Evolutionary conservation across 1,140 invertebrate genomes (phyloP).

Genomic region (Maconellicoccus hirsutus): DNA sequence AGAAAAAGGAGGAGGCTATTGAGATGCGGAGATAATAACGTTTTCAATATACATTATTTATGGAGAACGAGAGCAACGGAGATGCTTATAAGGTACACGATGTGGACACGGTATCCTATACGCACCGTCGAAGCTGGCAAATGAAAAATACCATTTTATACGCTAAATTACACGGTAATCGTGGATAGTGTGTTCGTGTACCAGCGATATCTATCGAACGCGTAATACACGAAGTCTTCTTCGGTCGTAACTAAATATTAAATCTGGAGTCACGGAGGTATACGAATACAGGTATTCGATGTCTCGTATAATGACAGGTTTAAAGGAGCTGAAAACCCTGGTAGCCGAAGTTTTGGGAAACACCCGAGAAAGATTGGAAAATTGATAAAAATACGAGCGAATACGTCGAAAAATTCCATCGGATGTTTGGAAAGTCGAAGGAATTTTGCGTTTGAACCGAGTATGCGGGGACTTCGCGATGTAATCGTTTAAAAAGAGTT

Average conservation of each 20-base stretch:
- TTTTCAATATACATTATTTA: background rate
- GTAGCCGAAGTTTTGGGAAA: background rate
- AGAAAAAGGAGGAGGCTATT: too few species aligned
- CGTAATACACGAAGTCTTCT: background rate
- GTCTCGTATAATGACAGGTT: background rate
- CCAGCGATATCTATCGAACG: too few species aligned
- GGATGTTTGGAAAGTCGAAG: background rate
- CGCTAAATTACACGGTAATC: background rate
- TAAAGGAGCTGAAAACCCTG: background rate
- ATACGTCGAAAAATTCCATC: too few species aligned
- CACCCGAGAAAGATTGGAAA: too few species aligned
- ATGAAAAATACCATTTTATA: background rate
- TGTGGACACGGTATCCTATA: background rate
- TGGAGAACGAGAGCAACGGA: too few species aligned
- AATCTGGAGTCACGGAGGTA: background rate
- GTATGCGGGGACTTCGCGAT: background rate
- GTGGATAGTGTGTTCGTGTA: background rate
- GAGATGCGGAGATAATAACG: background rate
- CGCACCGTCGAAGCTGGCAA: too few species aligned
- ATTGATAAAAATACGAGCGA: too few species aligned
- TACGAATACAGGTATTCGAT: too few species aligned
- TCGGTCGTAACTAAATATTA: background rate
- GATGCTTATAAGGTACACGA: too few species aligned
- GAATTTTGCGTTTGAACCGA: background rate
- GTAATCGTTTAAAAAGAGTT: background rate